Percentiles rank a stretch among this genome's conserved stretches.
These are phyloP conservation scores for Ophonus ardosiacus DNA, from an alignment of 2,888 invertebrate genomes.

Conservation along the genomic window DNA sequence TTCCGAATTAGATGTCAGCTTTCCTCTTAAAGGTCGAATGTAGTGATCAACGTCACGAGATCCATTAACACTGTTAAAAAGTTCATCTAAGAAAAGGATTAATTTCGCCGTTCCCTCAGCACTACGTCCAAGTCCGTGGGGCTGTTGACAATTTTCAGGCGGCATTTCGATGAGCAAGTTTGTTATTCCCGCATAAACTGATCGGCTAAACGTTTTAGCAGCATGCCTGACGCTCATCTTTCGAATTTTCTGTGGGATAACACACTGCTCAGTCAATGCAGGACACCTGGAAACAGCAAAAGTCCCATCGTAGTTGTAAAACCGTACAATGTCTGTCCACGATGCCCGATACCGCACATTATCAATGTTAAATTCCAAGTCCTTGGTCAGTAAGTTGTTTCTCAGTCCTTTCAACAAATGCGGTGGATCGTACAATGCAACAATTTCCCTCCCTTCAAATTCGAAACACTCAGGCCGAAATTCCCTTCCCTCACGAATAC, in stretches of 20 bases:
- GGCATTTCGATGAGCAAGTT: background rate
- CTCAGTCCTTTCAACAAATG: no score
- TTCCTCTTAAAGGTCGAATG: background rate
- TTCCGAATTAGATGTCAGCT: background rate
- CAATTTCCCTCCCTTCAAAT: no score
- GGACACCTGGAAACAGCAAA: no score
- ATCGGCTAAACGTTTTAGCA: conserved; percentile 24
- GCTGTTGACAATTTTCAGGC: background rate
- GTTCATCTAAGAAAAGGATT: conserved; percentile 23
- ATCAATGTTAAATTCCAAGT: no score
- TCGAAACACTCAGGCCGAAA: no score
- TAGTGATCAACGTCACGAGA: conserved; percentile 5
- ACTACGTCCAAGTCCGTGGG: background rate
- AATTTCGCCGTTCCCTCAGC: conserved; percentile 17
- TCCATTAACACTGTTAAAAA: conserved; percentile 45
- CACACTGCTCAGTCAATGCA: conserved; percentile 23
- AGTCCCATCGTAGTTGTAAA: no score
- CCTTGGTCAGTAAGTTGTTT: no score
- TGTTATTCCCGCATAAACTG: conserved; percentile 2
- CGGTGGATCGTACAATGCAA: no score
- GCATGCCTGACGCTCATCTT: background rate
- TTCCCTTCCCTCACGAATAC: no score
- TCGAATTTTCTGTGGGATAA: no score
- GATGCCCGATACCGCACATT: no score
- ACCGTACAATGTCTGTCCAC: no score